Evolutionary conservation across 1,140 invertebrate species (phyloP), one percentile per base, ranked within the genome.

Genomic region (Helicoverpa armigera): DNA sequence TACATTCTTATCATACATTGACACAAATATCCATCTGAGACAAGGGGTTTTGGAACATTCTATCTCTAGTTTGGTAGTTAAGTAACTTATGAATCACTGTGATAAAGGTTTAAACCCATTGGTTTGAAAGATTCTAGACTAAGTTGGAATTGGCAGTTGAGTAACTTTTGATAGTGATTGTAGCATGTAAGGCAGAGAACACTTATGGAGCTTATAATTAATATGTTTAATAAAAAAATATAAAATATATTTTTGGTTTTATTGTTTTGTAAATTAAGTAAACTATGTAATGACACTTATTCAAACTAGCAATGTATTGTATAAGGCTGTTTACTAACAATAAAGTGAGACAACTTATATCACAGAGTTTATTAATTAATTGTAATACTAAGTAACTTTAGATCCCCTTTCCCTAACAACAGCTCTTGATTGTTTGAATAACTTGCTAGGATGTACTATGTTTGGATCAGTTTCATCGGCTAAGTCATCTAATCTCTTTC

Each of bases 401-500:
- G 95, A 93, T 3, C 95, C 95, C 87, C 83, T 93, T 88, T 96
- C 96, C 87, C 48, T 91, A 9, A 92, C 86, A 63, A 85, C 87
- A 79, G 88, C 88, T 87, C 70, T 91, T 60, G 89, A 89, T 82
- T 86, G 91, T 73, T 88, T 89, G 5, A 90, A 84, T 29, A 92
- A 58, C 73, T 87, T 67, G 82, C 80, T 86, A 18, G 94, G 83
- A 50, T 92, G 85, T 67, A 90, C 81, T 80, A 94, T 91, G 72
- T 96, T 91, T 60, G 94, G 89, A 60, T 95, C 89, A 79, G 93
- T 93, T 43, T 91, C 91, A 80, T 95, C 95, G 29, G 93, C 94
- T 89, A 94, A 90, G 12, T 95, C 85, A 94, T 97, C 96, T 79
- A 97, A 83, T 13, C 96, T 86, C 61, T 94, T 92, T 51, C 97